Conservation (phyloP, 1,140 invertebrate species). For the Argopecten irradians region DNA sequence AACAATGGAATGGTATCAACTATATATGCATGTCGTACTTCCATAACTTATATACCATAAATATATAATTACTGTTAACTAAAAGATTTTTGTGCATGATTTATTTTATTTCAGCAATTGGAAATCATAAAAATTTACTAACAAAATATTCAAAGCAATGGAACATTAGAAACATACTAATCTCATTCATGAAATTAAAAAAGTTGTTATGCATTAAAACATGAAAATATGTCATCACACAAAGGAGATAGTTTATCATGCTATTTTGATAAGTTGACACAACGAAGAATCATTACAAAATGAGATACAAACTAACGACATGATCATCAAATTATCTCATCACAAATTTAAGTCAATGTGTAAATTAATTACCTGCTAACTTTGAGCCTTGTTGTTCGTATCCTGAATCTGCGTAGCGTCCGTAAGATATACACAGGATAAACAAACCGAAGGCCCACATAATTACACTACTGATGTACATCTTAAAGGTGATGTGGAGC, state of each 20-base stretch:
- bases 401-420: slow-evolving; percentile 85
- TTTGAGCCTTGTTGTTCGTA: slow-evolving; percentile 80
- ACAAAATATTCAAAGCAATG: too few relatives aligned
- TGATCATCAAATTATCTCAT: background rate
- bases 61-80: background rate
- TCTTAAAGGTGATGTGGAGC: slow-evolving; percentile 90
- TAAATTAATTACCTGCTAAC: slow-evolving; percentile 80
- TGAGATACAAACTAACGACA: too few relatives aligned
- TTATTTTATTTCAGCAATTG: background rate
- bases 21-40: background rate
- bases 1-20: background rate
- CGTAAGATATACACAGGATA: slow-evolving; percentile 82
- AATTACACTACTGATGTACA: slow-evolving; percentile 86
- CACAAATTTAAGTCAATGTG: background rate
- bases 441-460: slow-evolving; percentile 81
- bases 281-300: too few relatives aligned
- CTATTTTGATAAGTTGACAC: background rate
- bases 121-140: too few relatives aligned
- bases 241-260: background rate
- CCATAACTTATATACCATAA: background rate
- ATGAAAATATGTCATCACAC: background rate
- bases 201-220: background rate
- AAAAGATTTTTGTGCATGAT: background rate
- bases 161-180: too few relatives aligned
- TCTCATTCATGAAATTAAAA: too few relatives aligned